phyloP scores from a whole-genome alignment of 1,140 invertebrate species.

The Drosophila tristis region DNA sequence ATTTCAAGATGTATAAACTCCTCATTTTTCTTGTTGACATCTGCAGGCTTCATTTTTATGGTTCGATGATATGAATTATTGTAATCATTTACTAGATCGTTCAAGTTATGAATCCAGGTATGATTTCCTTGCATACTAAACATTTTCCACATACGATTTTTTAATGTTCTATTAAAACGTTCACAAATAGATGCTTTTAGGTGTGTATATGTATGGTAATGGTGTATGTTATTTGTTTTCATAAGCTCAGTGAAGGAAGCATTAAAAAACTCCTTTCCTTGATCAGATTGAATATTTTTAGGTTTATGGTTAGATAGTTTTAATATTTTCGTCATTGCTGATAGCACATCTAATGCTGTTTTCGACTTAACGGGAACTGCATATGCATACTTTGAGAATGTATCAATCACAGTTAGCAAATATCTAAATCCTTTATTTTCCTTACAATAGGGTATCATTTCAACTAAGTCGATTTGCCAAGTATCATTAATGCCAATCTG shows the following conservation, averaged over 20 bases:
- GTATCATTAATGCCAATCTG: conserved; percentile 10
- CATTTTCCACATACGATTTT: too few relatives aligned
- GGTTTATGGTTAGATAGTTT: background rate
- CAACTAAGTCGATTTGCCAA: conserved; percentile 9
- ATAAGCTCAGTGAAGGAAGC: background rate
- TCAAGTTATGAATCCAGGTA: too few relatives aligned
- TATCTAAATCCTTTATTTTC: conserved; percentile 2
- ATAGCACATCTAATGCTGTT: background rate
- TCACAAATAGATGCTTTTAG: conserved; percentile 10
- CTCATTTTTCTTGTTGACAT: conserved; percentile 3
- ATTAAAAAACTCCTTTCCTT: conserved; percentile 15
- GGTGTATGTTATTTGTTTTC: conserved; percentile 5
- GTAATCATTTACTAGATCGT: too few relatives aligned
- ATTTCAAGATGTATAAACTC: conserved; percentile 12
- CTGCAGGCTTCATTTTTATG: background rate
- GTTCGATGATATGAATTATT: background rate
- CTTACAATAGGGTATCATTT: conserved; percentile 4
- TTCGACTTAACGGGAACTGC: conserved; percentile 5
- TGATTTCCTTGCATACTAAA: too few relatives aligned
- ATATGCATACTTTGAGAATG: conserved; percentile 6
- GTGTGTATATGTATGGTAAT: conserved; percentile 3
- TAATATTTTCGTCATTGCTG: conserved; percentile 3
- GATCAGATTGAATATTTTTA: conserved; percentile 18
- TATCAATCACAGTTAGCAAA: conserved; percentile 12
- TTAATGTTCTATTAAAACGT: conserved; percentile 3